Percentiles rank a stretch among this genome's conserved stretches.
Evolutionary conservation across 2,888 invertebrate genomes (phyloP).

Genomic region (Epinotia brunnichana): DNA sequence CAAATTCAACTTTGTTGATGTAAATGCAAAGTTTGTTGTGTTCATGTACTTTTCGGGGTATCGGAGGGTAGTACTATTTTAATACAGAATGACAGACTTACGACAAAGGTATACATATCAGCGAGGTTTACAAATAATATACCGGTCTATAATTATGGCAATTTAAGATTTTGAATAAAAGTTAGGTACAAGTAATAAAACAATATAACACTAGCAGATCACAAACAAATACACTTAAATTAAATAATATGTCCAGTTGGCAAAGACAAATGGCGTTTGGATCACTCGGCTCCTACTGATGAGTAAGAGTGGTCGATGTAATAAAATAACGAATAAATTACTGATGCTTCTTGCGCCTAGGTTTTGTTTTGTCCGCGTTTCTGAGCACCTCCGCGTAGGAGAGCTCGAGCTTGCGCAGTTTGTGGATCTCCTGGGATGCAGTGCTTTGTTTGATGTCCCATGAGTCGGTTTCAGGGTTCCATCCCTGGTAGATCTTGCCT

Average conservation of each 20-base stretch:
- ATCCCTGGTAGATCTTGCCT: constrained; percentile 78
- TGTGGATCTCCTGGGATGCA: constrained; percentile 92
- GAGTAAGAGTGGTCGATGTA: constrained; percentile 73
- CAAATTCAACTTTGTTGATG: constrained; percentile 53
- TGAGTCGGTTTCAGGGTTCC: constrained; percentile 78
- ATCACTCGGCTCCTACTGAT: constrained; percentile 74
- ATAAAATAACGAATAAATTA: constrained; percentile 63
- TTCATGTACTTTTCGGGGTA: constrained; percentile 51
- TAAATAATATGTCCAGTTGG: constrained; percentile 81
- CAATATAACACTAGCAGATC: constrained; percentile 81
- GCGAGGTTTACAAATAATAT: constrained; percentile 63
- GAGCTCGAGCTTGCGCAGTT: constrained; percentile 90
- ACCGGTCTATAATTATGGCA: constrained; percentile 77
- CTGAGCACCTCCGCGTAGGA: constrained; percentile 93
- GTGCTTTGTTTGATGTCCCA: constrained; percentile 85
- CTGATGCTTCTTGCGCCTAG: constrained; percentile 81
- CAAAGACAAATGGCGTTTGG: constrained; percentile 81
- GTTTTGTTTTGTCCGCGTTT: constrained; percentile 85
- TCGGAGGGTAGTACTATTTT: constrained; percentile 68
- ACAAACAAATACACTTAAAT: constrained; percentile 74
- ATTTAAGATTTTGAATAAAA: constrained; percentile 74
- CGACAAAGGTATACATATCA: constrained; percentile 47
- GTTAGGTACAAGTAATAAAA: constrained; percentile 74
- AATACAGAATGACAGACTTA: constrained; percentile 60
- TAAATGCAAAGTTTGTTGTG: constrained; percentile 65